phyloP scores from a whole-genome alignment of 2,797 vertebrate genomes.

The Peromyscus melanophrys region DNA sequence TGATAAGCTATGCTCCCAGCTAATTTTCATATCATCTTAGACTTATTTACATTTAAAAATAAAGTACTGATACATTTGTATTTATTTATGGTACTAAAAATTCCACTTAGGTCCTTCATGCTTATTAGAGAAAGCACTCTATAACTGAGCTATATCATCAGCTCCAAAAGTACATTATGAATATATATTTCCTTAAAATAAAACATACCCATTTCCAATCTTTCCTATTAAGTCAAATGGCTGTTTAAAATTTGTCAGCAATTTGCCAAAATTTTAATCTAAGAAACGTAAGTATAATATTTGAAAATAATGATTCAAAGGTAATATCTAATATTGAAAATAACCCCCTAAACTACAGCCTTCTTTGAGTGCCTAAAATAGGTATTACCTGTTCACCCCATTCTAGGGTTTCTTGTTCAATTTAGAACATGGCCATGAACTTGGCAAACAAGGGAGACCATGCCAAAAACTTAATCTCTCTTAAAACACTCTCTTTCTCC shows the following conservation, averaged over 20 bases:
- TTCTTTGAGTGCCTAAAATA: slow-evolving; percentile 58
- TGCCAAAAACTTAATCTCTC: slow-evolving; percentile 32
- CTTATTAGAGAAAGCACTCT: not conserved
- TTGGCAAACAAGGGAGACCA: not conserved
- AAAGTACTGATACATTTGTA: not conserved
- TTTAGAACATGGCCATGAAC: not conserved
- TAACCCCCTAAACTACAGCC: not conserved
- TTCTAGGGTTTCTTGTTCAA: slow-evolving; percentile 32
- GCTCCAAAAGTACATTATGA: not conserved
- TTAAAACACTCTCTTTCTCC: slow-evolving; percentile 2
- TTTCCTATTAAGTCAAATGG: not conserved
- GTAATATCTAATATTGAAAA: slow-evolving; percentile 40
- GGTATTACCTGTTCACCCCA: not conserved
- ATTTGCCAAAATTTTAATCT: slow-evolving; percentile 17
- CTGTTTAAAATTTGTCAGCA: slow-evolving; percentile 58
- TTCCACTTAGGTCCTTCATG: not conserved
- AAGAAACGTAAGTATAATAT: not conserved
- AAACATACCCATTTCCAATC: not conserved
- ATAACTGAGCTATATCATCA: not conserved
- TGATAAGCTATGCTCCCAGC: not conserved
- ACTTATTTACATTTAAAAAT: not conserved
- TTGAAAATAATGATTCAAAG: slow-evolving; percentile 45
- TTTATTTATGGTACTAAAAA: not conserved
- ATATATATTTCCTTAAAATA: slow-evolving; percentile 29
- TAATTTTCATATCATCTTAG: slow-evolving; percentile 19